Conservation (phyloP, 2,888 invertebrate genomes). For the Unio delphinus region DNA sequence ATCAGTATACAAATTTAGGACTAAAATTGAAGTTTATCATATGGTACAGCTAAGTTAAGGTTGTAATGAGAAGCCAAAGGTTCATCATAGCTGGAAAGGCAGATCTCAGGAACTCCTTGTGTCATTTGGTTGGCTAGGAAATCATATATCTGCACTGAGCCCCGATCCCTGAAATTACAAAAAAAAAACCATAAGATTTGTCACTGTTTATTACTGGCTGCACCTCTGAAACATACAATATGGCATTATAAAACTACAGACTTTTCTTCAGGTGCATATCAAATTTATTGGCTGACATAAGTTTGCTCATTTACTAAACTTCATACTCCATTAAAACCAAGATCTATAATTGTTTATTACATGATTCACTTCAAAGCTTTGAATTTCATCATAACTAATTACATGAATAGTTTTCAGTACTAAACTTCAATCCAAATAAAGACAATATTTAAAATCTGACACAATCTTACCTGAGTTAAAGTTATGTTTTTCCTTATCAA, state of each 20-base stretch:
- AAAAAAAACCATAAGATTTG: background rate
- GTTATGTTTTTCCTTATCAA: no score
- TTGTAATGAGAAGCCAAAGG: slow-evolving; percentile 66
- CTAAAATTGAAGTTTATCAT: slow-evolving; percentile 47
- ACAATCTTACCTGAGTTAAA: no score
- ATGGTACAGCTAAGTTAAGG: slow-evolving; percentile 63
- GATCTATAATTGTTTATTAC: background rate
- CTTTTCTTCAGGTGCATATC: no score
- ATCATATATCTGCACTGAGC: slow-evolving; percentile 61
- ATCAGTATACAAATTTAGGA: no score
- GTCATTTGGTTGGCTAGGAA: slow-evolving; percentile 59
- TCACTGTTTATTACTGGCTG: background rate
- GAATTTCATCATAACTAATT: no score
- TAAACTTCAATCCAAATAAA: no score
- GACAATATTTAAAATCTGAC: no score
- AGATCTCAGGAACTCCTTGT: slow-evolving; percentile 62
- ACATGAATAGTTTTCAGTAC: no score
- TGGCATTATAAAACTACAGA: background rate
- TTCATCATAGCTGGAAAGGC: slow-evolving; percentile 63
- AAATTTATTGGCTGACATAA: no score
- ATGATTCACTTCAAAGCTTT: no score
- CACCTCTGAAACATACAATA: slow-evolving; percentile 2
- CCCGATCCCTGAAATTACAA: slow-evolving; percentile 55
- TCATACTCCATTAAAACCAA: background rate
- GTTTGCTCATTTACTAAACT: background rate